phyloP scores from a whole-genome alignment of 2,888 invertebrate species.

The Calameuta pallipes region DNA sequence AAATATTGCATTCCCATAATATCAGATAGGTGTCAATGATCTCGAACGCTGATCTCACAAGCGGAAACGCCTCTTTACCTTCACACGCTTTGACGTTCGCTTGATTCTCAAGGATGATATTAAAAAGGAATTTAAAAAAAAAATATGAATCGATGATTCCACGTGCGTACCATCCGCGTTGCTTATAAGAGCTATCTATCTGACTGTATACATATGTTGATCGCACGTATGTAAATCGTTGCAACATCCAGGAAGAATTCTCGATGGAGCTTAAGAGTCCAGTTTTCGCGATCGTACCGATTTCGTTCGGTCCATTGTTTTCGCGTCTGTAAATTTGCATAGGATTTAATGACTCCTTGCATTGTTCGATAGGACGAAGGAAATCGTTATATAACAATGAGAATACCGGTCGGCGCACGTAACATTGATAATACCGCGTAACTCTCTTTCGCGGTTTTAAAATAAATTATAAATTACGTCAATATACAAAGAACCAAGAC shows the following conservation, averaged over 20 bases:
- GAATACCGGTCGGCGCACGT: background rate
- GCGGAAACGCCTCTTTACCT: background rate
- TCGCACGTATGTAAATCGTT: slow-evolving; percentile 6
- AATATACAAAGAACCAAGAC: background rate
- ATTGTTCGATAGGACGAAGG: slow-evolving; percentile 44
- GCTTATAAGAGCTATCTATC: background rate
- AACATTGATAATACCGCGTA: background rate
- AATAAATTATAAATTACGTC: background rate
- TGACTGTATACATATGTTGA: background rate
- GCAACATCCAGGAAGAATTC: slow-evolving; percentile 44
- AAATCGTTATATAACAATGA: slow-evolving; percentile 47
- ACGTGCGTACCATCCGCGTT: background rate
- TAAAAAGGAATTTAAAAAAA: background rate
- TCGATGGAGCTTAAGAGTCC: slow-evolving; percentile 21
- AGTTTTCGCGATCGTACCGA: slow-evolving; percentile 45
- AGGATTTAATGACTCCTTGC: slow-evolving; percentile 52
- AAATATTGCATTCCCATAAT: background rate
- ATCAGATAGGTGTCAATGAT: background rate
- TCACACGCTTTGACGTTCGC: background rate
- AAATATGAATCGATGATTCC: background rate
- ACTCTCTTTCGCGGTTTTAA: background rate
- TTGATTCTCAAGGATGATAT: background rate
- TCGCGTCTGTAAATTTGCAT: slow-evolving; percentile 43
- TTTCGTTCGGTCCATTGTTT: slow-evolving; percentile 47
- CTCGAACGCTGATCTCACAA: background rate